Evolutionary conservation across 2,113 vertebrate genomes (phyloP).

Genomic region (Laticauda laticaudata): DNA sequence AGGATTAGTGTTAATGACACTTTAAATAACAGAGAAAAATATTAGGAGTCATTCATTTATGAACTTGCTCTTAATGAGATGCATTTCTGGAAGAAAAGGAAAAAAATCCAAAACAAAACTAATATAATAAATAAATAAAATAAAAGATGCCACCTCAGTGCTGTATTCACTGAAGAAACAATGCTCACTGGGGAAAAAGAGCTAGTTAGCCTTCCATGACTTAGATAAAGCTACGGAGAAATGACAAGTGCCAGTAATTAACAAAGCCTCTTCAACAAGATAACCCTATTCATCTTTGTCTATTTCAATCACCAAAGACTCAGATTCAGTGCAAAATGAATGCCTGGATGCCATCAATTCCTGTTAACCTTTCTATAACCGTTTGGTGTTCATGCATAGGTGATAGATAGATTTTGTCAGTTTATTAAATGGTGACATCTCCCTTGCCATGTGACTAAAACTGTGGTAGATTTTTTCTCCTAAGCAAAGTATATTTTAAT

Average conservation of each 20-base stretch:
- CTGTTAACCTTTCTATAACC: constrained; percentile 89
- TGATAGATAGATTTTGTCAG: constrained; percentile 93
- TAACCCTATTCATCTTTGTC: constrained; percentile 95
- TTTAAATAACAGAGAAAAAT: constrained; percentile 77
- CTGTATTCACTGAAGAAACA: constrained; percentile 84
- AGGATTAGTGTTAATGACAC: constrained; percentile 28
- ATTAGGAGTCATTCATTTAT: constrained; percentile 90
- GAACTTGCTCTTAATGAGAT: constrained; percentile 90
- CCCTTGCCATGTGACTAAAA: constrained; percentile 71
- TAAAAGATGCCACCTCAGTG: constrained; percentile 79
- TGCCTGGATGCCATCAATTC: constrained; percentile 90
- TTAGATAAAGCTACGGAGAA: constrained; percentile 87
- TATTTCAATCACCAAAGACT: constrained; percentile 88
- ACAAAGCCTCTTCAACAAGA: constrained; percentile 81
- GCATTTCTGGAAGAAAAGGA: constrained; percentile 71
- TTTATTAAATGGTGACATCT: constrained; percentile 87
- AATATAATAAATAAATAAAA: not conserved
- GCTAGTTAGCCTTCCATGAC: constrained; percentile 89
- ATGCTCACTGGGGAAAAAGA: constrained; percentile 77
- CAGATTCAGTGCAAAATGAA: constrained; percentile 86
- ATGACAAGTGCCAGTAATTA: constrained; percentile 94
- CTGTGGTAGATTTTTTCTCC: constrained; percentile 54
- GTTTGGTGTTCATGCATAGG: constrained; percentile 82
- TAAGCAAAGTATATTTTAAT: constrained; percentile 71
- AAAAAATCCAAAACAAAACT: constrained; percentile 11